These are phyloP conservation scores for Xiphophorus hellerii DNA, from an alignment of 2,113 vertebrate species.

Conservation along the genomic window DNA sequence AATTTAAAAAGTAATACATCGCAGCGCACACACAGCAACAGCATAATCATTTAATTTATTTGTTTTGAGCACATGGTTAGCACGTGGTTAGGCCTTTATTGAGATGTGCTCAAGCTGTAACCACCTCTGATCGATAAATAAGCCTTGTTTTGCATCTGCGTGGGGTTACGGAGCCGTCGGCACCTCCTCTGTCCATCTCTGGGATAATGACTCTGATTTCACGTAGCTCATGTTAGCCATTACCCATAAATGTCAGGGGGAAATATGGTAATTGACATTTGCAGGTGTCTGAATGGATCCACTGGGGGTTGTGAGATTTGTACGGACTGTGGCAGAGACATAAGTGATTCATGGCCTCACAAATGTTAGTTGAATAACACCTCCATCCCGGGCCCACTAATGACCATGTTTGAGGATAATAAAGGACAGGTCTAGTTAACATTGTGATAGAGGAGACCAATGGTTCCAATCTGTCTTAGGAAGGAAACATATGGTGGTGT, in stretches of 20 bases:
- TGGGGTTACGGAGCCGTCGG: slow-evolving; percentile 21
- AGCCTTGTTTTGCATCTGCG: slow-evolving; percentile 44
- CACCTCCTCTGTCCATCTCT: slow-evolving; percentile 57
- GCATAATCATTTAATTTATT: slow-evolving; percentile 50
- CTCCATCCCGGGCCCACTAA: slow-evolving; percentile 60
- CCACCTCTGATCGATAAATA: slow-evolving; percentile 54
- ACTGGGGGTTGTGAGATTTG: slow-evolving; percentile 54
- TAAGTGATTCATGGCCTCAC: slow-evolving; percentile 86
- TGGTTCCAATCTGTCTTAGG: slow-evolving; percentile 32
- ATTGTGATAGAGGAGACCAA: slow-evolving; percentile 52
- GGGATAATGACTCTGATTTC: slow-evolving; percentile 81
- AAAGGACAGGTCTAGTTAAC: slow-evolving; percentile 62
- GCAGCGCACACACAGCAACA: not conserved
- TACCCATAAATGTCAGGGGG: slow-evolving; percentile 84
- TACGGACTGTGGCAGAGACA: slow-evolving; percentile 52
- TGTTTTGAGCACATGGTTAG: slow-evolving; percentile 40
- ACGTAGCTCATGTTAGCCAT: slow-evolving; percentile 78
- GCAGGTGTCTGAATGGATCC: slow-evolving; percentile 62
- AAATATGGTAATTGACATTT: slow-evolving; percentile 88
- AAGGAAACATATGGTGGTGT: slow-evolving; percentile 32
- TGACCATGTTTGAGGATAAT: slow-evolving; percentile 61
- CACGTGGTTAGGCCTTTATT: slow-evolving; percentile 57
- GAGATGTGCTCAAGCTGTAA: slow-evolving; percentile 52
- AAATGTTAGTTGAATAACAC: slow-evolving; percentile 90
- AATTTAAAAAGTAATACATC: not conserved